A percentile compares a stretch with the other conserved stretches of the same genome.
phyloP scores from a whole-genome alignment of 2,797 vertebrate genomes.

The Pseudomugil gertrudae region DNA sequence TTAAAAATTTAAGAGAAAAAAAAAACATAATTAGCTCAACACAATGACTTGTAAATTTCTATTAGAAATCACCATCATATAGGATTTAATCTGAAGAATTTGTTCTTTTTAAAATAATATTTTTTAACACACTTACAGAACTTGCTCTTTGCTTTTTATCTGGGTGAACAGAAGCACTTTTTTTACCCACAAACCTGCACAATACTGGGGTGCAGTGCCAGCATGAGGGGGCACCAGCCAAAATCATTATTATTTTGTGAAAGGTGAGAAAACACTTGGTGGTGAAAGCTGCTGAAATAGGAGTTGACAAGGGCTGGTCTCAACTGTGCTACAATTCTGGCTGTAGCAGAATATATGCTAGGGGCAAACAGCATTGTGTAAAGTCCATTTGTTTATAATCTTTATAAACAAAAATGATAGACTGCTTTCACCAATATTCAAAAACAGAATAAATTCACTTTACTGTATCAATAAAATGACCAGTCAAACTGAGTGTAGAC shows the following conservation, averaged over 20 bases:
- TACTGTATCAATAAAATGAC: slow-evolving; percentile 1
- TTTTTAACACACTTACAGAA: background rate
- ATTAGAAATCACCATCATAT: background rate
- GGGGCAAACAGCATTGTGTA: slow-evolving; percentile 1
- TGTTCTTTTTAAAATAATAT: no score
- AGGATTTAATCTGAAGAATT: no score
- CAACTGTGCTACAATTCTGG: slow-evolving; percentile 25
- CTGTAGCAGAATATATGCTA: slow-evolving; percentile 24
- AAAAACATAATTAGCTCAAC: background rate
- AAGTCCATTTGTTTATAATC: background rate
- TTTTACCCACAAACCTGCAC: slow-evolving; percentile 13
- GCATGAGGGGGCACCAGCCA: slow-evolving; percentile 31
- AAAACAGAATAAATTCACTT: background rate
- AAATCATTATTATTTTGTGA: slow-evolving; percentile 57
- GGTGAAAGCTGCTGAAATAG: slow-evolving; percentile 39
- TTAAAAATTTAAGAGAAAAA: slow-evolving; percentile 24
- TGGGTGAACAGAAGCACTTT: slow-evolving; percentile 16
- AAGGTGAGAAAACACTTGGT: slow-evolving; percentile 57
- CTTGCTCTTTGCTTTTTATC: slow-evolving; percentile 13
- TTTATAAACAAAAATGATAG: background rate
- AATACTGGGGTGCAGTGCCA: slow-evolving; percentile 32
- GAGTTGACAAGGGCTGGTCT: slow-evolving; percentile 22
- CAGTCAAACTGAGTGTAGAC: background rate
- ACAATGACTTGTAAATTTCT: background rate
- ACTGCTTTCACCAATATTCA: background rate